Evolutionary conservation across 1,140 invertebrate genomes (phyloP).

Genomic region (Bombus confusus): DNA sequence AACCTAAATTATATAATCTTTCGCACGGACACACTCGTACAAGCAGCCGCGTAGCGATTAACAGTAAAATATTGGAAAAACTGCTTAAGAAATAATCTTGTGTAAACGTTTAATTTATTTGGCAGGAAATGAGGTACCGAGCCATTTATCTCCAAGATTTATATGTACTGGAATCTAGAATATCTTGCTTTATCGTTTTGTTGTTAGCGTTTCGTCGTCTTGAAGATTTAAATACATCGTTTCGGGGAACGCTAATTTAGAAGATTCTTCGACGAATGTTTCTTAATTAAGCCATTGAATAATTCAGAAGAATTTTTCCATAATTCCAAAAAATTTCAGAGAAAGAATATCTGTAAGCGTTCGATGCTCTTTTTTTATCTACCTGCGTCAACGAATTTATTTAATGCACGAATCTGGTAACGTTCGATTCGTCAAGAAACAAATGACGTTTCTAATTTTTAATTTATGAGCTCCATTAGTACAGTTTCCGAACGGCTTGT

Average conservation of each 20-base stretch:
- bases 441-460: neutral
- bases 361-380: neutral
- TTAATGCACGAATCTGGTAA: neutral
- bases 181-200: neutral
- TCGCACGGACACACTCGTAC: no score
- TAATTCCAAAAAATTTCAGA: neutral
- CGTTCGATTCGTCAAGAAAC: neutral
- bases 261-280: neutral
- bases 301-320: neutral
- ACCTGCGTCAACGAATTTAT: neutral
- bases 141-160: neutral
- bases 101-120: constrained; percentile 18
- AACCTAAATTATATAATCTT: constrained; percentile 6
- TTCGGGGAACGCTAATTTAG: neutral
- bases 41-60: neutral
- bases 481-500: neutral
- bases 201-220: neutral
- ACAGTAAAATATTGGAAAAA: neutral
- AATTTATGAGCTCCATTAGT: neutral
- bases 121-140: no score
- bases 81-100: neutral
- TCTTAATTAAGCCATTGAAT: neutral
- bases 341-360: no score
- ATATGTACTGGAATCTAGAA: neutral
- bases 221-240: neutral